Conservation (phyloP, 23 tunicate genomes). For the Diplosoma virens region DNA sequence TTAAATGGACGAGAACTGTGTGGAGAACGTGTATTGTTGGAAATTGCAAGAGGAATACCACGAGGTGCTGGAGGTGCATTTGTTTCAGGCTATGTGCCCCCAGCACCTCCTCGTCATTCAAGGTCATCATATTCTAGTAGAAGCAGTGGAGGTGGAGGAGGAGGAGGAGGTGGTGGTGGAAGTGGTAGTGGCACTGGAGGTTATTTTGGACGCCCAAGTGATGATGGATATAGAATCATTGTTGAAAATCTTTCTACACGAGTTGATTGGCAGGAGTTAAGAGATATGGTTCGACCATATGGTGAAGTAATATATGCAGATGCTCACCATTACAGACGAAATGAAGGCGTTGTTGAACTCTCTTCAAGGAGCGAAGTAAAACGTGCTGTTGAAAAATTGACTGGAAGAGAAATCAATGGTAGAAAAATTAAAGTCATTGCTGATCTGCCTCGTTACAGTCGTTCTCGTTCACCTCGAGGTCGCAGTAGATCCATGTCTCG, state of each 20-base stretch:
- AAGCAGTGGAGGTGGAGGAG: not conserved
- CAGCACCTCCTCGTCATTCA: slow-evolving; percentile 32
- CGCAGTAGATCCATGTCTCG: slow-evolving; percentile 29
- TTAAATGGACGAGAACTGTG: slow-evolving; percentile 79
- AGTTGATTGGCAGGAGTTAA: slow-evolving; percentile 64
- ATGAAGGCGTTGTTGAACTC: slow-evolving; percentile 88
- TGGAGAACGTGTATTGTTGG: slow-evolving; percentile 84
- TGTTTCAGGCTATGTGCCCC: slow-evolving; percentile 71
- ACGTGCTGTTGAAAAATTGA: slow-evolving; percentile 57
- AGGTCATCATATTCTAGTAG: not conserved
- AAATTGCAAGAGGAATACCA: slow-evolving; percentile 91
- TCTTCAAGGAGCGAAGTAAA: slow-evolving; percentile 60
- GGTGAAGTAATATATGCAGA: slow-evolving; percentile 68
- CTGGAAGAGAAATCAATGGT: slow-evolving; percentile 72
- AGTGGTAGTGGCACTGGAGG: slow-evolving; percentile 26
- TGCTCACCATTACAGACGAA: slow-evolving; percentile 64
- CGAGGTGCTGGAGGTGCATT: slow-evolving; percentile 94
- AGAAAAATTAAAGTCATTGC: slow-evolving; percentile 43
- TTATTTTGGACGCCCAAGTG: slow-evolving; percentile 52
- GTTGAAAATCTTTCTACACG: slow-evolving; percentile 62
- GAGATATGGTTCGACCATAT: slow-evolving; percentile 55
- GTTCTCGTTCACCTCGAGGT: slow-evolving; percentile 33
- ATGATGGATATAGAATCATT: slow-evolving; percentile 51
- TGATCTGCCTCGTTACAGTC: slow-evolving; percentile 33
- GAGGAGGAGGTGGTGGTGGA: slow-evolving; percentile 6